Evolutionary conservation across 2,888 invertebrate species (phyloP).

Genomic region (Acholoe squamosa): DNA sequence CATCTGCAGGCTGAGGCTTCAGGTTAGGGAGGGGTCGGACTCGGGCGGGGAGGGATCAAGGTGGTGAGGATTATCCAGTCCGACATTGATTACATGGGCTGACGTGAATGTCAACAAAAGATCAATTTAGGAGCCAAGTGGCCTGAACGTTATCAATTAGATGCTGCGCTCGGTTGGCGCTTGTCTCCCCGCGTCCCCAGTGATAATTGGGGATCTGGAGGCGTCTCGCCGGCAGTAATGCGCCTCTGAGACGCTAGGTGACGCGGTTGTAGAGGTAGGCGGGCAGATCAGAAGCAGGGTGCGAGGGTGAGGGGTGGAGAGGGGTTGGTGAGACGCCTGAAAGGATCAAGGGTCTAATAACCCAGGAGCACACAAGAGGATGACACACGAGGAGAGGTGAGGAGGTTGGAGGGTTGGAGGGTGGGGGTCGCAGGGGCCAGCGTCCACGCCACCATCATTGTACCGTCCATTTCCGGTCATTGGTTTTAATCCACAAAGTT

Average conservation of each 20-base stretch:
- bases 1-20: neutral
- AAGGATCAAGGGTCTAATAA: neutral
- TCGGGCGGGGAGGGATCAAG: neutral
- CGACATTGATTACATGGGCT: constrained; percentile 50
- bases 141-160: constrained; percentile 57
- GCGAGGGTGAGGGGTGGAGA: neutral
- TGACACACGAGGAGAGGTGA: neutral
- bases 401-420: neutral
- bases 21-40: neutral
- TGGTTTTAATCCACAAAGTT: too few species aligned
- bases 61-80: constrained; percentile 37
- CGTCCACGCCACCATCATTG: too few species aligned
- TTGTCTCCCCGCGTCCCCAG: neutral
- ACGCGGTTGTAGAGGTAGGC: neutral
- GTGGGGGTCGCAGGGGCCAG: neutral
- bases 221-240: constrained; percentile 29
- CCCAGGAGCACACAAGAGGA: neutral
- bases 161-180: constrained; percentile 16
- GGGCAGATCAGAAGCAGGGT: neutral
- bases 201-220: constrained; percentile 55
- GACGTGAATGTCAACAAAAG: constrained; percentile 56
- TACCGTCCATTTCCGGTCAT: too few species aligned
- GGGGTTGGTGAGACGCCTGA: neutral
- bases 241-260: constrained; percentile 5
- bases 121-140: constrained; percentile 61